Conservation (phyloP, 2,888 invertebrate species). For the Rapana venosa region DNA sequence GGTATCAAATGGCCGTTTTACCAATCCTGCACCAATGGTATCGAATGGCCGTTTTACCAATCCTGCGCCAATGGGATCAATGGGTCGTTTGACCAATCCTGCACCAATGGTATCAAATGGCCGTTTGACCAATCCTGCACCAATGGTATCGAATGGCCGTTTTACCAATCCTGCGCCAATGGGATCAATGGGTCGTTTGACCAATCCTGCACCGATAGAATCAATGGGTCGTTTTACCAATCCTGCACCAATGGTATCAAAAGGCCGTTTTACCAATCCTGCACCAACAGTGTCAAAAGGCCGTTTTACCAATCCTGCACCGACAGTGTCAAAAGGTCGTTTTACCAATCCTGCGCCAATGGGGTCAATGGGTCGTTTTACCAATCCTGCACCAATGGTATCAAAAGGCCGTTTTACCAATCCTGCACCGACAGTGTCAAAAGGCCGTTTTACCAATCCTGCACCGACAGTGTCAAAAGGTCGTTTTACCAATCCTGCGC, state of each 20-base stretch:
- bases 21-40: slow-evolving; percentile 23
- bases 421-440: slow-evolving; percentile 28
- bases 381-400: slow-evolving; percentile 36
- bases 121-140: slow-evolving; percentile 34
- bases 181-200: slow-evolving; percentile 13
- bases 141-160: slow-evolving; percentile 32
- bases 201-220: slow-evolving; percentile 24
- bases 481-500: slow-evolving; percentile 41
- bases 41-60: slow-evolving; percentile 29
- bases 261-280: slow-evolving; percentile 38
- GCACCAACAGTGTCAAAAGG: slow-evolving; percentile 39
- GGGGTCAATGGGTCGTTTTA: slow-evolving; percentile 32
- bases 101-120: slow-evolving; percentile 25
- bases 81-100: slow-evolving; percentile 33
- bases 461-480: slow-evolving; percentile 38
- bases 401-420: slow-evolving; percentile 42
- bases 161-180: slow-evolving; percentile 26
- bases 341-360: slow-evolving; percentile 42
- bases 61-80: slow-evolving; percentile 29
- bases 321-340: slow-evolving; percentile 28
- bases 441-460: slow-evolving; percentile 43
- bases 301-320: slow-evolving; percentile 40
- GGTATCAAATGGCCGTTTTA: slow-evolving; percentile 24
- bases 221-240: slow-evolving; percentile 40
- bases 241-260: slow-evolving; percentile 26